Percentiles rank a stretch among this genome's conserved stretches.
Conservation (phyloP, 2,888 invertebrate species). For the Meta bourneti region DNA sequence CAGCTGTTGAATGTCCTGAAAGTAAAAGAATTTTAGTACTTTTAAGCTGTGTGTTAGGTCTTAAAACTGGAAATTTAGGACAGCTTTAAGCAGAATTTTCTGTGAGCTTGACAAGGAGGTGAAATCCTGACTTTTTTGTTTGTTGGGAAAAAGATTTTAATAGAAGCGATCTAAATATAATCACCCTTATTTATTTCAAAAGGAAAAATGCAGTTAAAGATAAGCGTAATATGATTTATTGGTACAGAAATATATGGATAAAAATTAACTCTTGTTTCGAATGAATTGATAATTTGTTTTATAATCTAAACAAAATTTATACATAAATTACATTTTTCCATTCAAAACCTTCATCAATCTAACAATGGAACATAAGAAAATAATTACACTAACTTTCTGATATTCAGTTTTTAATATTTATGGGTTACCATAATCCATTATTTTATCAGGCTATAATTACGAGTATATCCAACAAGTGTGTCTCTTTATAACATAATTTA, state of each 20-base stretch:
- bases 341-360: too few relatives aligned
- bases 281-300: too few relatives aligned
- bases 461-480: too few relatives aligned
- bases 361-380: too few relatives aligned
- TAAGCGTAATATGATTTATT: neutral
- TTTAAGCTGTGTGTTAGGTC: neutral
- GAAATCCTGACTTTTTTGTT: neutral
- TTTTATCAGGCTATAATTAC: too few relatives aligned
- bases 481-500: too few relatives aligned
- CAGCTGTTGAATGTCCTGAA: slow-evolving; percentile 35
- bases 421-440: too few relatives aligned
- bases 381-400: too few relatives aligned
- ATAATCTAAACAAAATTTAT: too few relatives aligned
- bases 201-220: neutral
- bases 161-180: neutral
- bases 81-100: neutral
- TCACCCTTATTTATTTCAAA: neutral
- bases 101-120: neutral
- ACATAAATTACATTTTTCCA: too few relatives aligned
- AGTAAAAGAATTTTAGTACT: neutral
- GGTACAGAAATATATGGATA: neutral
- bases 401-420: too few relatives aligned
- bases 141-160: neutral
- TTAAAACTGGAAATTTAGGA: neutral
- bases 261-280: neutral